Conservation (phyloP, 2,113 vertebrate genomes). For the Sphyrna mokarran region DNA sequence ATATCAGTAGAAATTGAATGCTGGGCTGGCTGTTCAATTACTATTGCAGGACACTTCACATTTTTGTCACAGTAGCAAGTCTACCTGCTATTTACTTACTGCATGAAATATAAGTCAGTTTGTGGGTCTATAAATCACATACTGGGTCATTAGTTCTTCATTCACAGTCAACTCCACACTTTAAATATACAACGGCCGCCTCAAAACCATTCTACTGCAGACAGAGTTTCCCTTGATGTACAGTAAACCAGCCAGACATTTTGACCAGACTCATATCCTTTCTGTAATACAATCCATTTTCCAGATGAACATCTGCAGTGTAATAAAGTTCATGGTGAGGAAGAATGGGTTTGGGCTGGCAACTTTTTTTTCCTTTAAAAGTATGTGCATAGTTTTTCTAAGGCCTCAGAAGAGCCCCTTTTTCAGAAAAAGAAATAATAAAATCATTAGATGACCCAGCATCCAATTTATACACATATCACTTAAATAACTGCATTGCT, state of each 20-base stretch:
- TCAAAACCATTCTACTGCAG: slow-evolving; percentile 26
- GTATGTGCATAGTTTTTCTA: neutral
- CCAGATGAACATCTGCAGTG: slow-evolving; percentile 38
- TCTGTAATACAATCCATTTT: slow-evolving; percentile 41
- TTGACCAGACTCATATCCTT: slow-evolving; percentile 42
- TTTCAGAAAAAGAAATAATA: neutral
- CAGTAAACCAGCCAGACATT: slow-evolving; percentile 42
- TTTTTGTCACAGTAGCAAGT: slow-evolving; percentile 8
- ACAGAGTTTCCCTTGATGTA: neutral
- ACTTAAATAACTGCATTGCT: neutral
- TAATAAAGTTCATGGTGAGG: neutral
- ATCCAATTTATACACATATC: neutral
- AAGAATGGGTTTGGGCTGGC: slow-evolving; percentile 37
- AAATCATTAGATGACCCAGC: neutral
- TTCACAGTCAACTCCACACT: slow-evolving; percentile 22
- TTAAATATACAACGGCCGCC: slow-evolving; percentile 33
- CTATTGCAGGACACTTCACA: neutral
- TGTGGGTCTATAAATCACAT: slow-evolving; percentile 45
- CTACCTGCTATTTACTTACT: slow-evolving; percentile 3
- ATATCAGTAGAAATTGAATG: neutral
- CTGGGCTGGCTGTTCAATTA: neutral
- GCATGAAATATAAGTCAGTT: slow-evolving; percentile 45
- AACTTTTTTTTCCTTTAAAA: neutral
- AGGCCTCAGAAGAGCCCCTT: neutral
- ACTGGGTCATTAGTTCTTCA: slow-evolving; percentile 43